Evolutionary conservation across 2,113 vertebrate genomes (phyloP).

Genomic region (Oxyura jamaicensis): DNA sequence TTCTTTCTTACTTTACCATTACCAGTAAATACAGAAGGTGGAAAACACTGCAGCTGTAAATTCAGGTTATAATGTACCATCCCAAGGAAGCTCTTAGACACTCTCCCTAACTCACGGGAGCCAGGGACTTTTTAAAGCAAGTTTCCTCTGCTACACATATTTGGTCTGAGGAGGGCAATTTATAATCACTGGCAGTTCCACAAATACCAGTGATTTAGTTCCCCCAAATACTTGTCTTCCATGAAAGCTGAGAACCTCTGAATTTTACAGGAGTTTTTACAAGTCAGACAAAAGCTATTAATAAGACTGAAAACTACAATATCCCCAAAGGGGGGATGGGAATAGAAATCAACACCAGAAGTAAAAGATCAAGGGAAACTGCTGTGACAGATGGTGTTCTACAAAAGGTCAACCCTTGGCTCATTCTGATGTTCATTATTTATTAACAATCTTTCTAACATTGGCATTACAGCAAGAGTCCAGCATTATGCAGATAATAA

Average conservation of each 20-base stretch:
- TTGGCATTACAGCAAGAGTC: conserved; percentile 60
- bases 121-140: neutral
- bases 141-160: neutral
- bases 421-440: conserved; percentile 73
- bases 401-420: conserved; percentile 76
- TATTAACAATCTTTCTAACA: conserved; percentile 74
- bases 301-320: conserved; percentile 17
- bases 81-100: neutral
- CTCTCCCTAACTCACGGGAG: neutral
- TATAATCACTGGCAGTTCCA: neutral
- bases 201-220: conserved; percentile 9
- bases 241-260: conserved; percentile 11
- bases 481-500: conserved; percentile 63
- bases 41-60: neutral
- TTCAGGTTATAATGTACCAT: neutral
- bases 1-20: neutral
- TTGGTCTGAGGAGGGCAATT: neutral
- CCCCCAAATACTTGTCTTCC: conserved; percentile 18
- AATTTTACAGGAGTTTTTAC: conserved; percentile 20
- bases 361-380: conserved; percentile 61
- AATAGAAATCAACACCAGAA: conserved; percentile 10
- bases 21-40: neutral
- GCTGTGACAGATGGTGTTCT: conserved; percentile 68
- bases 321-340: conserved; percentile 18
- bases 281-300: conserved; percentile 38